Evolutionary conservation across 2,113 vertebrate species (phyloP).

Genomic region (Piprites chloris): DNA sequence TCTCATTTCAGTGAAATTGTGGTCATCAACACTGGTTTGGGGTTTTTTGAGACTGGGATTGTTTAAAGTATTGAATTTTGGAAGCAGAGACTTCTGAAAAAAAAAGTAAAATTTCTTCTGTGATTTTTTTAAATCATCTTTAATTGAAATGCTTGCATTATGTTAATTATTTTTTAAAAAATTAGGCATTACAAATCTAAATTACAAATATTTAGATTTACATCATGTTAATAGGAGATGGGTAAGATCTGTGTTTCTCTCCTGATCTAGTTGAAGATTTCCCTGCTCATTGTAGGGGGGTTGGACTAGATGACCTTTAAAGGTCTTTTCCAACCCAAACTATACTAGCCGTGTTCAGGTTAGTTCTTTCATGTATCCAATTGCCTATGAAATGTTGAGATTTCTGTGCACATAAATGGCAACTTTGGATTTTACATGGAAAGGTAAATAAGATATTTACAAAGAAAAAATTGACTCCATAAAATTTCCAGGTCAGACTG

Average conservation of each 20-base stretch:
- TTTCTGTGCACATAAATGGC: neutral
- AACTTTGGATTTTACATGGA: neutral
- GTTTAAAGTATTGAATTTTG: neutral
- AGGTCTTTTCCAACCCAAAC: neutral
- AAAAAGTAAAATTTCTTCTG: neutral
- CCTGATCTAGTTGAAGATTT: neutral
- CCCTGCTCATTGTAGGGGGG: neutral
- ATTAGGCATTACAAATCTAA: neutral
- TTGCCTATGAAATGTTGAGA: neutral
- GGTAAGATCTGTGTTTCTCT: neutral
- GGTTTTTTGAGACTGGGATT: neutral
- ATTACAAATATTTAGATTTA: neutral
- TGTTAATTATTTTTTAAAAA: neutral
- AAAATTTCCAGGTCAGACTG: neutral
- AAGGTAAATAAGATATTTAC: neutral
- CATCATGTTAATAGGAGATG: neutral
- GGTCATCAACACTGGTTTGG: neutral
- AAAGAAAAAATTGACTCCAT: neutral
- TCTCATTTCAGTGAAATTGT: neutral
- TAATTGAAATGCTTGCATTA: neutral
- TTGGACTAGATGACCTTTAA: neutral
- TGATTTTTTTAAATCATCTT: neutral
- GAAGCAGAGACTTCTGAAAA: neutral
- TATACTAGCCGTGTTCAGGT: neutral
- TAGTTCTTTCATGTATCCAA: neutral